Evolutionary conservation across 1,140 invertebrate genomes (phyloP).

Genomic region (Babylonia areolata): DNA sequence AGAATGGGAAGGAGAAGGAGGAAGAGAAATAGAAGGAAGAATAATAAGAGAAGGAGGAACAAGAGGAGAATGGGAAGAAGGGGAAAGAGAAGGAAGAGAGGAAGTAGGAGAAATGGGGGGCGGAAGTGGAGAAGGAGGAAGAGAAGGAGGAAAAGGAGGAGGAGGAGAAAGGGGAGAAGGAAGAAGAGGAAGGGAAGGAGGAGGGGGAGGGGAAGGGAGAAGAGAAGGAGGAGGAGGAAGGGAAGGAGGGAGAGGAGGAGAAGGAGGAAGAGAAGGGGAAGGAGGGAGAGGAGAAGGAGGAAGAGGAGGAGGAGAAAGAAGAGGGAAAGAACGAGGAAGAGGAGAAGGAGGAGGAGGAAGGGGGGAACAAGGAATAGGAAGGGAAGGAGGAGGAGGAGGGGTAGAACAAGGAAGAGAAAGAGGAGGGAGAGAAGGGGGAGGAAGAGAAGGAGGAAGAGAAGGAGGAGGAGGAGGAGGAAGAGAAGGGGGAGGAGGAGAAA

Average conservation of each 20-base stretch:
- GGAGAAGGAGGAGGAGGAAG: not conserved
- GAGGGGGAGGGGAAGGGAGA: not conserved
- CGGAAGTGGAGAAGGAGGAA: not conserved
- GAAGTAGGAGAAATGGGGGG: not conserved
- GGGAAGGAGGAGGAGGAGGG: not conserved
- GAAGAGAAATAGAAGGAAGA: not conserved
- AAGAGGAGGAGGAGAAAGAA: not conserved
- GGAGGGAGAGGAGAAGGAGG: not conserved
- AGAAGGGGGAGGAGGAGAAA: too few relatives aligned
- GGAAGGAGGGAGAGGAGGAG: not conserved
- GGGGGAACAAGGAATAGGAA: too few relatives aligned
- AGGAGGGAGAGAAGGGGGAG: not conserved
- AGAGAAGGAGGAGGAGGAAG: too few relatives aligned
- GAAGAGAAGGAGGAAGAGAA: too few relatives aligned
- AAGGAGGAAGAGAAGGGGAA: not conserved
- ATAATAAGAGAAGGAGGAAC: not conserved
- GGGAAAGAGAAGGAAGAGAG: not conserved
- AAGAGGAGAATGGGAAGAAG: not conserved
- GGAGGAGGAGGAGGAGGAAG: too few relatives aligned
- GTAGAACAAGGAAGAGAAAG: not conserved
- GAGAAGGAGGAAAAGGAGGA: too few relatives aligned
- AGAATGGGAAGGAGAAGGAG: not conserved
- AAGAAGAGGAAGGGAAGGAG: too few relatives aligned
- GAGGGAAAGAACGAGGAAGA: not conserved
- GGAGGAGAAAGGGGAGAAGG: too few relatives aligned